Base-by-base conservation (phyloP, 2,888 invertebrate genomes). In the Cheilosia vernalis region DNA sequence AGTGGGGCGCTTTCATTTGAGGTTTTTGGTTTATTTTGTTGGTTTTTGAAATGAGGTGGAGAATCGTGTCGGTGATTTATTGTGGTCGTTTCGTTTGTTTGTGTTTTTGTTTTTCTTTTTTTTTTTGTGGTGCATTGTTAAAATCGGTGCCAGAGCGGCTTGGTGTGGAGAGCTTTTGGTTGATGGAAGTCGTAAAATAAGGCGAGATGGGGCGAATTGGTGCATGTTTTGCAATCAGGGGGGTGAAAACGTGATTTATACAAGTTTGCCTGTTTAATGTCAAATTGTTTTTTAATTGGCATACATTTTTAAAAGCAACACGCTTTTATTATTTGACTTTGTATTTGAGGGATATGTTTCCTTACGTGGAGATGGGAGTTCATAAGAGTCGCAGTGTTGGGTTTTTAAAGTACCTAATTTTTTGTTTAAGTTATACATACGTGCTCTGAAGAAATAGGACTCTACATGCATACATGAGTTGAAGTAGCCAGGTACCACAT, bases 1-100 rank as follows among this genome's bases (percentile, higher is more conserved):
- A 78, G 30, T 10, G 69, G 40, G 37, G 61, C 61, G 69, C 77
- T 77, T 69, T 61, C 40, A 61, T 69, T 69, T 77, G 69, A 78
- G 63, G 55, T 61, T 55, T 58, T 30, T 53, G n/a, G 17, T 61
- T 69, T 37, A 19, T 63, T 53, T 73, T 55, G 40, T 44, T 42
- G 30, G 7, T 51, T 60, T 61, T 40, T 40, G 58, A 58, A 47
- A 60, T 51, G 61, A 61, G 72, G 72, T 60, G 72, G 60, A 63
- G 73, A 51, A 53, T 73, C 21, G 27, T 49, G 61, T 37, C 60
- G 40, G 61, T 73, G 73, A 73, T 73, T 73, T 73, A 73, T 73
- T 73, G 73, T 4, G 61, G 55, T n/a, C 40, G 27, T 27, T 58
- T 44, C 30, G 15, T 53, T 40, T 24, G 17, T 40, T 30, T 30